Conservation (phyloP, 2,888 invertebrate species). For the Acanthoscelides obtectus region DNA sequence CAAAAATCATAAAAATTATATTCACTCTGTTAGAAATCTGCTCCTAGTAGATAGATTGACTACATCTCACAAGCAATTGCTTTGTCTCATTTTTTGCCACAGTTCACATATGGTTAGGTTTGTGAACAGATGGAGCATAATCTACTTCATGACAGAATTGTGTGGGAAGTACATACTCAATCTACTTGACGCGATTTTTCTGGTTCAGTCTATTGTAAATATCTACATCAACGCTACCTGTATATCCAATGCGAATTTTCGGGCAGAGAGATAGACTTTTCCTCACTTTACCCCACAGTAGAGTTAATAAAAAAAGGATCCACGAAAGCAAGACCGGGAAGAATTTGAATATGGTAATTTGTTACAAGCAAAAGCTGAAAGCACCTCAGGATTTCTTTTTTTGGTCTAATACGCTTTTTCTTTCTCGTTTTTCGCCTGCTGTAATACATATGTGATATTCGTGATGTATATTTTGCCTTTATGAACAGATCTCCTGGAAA, state of each 20-base stretch:
- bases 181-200: too few relatives aligned
- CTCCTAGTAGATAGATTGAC: too few relatives aligned
- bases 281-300: not conserved
- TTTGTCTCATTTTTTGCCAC: too few relatives aligned
- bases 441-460: not conserved
- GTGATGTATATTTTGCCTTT: not conserved
- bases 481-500: not conserved
- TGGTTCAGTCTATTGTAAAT: too few relatives aligned
- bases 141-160: too few relatives aligned
- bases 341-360: not conserved
- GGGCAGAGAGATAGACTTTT: not conserved
- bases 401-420: not conserved
- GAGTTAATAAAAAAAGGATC: not conserved
- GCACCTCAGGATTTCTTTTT: not conserved
- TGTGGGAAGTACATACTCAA: too few relatives aligned
- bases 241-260: not conserved
- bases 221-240: not conserved
- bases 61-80: too few relatives aligned
- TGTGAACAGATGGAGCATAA: too few relatives aligned
- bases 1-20: too few relatives aligned
- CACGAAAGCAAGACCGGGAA: not conserved
- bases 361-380: not conserved
- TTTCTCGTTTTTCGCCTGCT: not conserved
- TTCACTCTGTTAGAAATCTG: too few relatives aligned
- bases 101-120: too few relatives aligned